A percentile compares a stretch with the other conserved stretches of the same genome.
Conservation (phyloP, 2,113 vertebrate species). For the Burhinus bistriatus region DNA sequence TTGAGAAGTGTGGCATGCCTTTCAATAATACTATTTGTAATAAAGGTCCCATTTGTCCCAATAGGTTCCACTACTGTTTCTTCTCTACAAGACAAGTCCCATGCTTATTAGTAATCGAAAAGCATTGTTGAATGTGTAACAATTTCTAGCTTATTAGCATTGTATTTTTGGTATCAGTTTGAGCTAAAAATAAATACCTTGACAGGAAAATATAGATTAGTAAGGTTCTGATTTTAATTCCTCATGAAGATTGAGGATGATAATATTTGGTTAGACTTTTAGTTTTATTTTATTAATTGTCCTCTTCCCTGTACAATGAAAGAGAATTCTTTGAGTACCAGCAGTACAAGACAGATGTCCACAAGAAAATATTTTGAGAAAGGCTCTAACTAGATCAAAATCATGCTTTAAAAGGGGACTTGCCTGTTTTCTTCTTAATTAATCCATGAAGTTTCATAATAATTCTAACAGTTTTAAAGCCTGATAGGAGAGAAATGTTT, state of each 20-base stretch:
- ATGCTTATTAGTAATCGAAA: neutral
- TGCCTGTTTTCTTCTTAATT: neutral
- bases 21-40: neutral
- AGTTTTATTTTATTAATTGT: neutral
- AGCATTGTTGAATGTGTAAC: neutral
- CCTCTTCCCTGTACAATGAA: neutral
- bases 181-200: neutral
- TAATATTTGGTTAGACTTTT: neutral
- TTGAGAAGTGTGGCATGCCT: neutral
- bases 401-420: neutral
- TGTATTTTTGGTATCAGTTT: neutral
- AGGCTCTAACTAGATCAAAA: neutral
- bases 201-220: neutral
- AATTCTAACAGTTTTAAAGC: neutral
- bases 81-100: neutral
- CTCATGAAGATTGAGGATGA: neutral
- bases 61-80: neutral
- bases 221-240: neutral
- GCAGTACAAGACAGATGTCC: neutral
- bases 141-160: fast-evolving
- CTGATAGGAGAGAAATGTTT: neutral
- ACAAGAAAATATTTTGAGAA: neutral
- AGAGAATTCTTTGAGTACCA: neutral
- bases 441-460: neutral
- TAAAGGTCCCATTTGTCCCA: neutral